Conservation (phyloP, 1,140 invertebrate species). For the Polypedilum vanderplanki region DNA sequence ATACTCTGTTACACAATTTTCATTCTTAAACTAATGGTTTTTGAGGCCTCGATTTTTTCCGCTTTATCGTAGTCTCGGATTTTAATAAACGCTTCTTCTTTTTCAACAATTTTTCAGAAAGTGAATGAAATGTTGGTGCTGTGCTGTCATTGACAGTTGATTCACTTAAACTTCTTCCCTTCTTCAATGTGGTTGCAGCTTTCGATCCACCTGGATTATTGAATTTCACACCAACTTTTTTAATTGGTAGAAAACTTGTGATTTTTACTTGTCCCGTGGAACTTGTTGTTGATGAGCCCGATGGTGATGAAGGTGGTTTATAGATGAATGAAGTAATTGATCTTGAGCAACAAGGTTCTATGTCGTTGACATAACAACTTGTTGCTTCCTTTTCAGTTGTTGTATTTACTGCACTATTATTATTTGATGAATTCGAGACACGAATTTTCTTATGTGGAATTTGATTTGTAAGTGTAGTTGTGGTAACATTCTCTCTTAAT, state of each 20-base stretch:
- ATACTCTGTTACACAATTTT: not conserved
- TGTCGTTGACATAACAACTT: not conserved
- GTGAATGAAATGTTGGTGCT: not conserved
- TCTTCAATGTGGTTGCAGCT: not conserved
- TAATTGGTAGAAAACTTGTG: not conserved
- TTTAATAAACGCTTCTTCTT: slow-evolving; percentile 1
- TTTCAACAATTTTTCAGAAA: not conserved
- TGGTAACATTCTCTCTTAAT: not conserved
- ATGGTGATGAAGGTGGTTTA: not conserved
- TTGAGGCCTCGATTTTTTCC: not conserved
- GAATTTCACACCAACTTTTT: not conserved
- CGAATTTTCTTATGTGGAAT: slow-evolving; percentile 2
- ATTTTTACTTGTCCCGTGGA: slow-evolving; percentile 15
- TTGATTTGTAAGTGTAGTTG: not conserved
- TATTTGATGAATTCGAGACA: not conserved
- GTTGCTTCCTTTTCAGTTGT: not conserved
- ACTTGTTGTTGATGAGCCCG: slow-evolving; percentile 1
- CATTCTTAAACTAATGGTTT: not conserved
- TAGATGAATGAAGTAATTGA: not conserved
- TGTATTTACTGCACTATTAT: not conserved
- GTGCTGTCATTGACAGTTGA: not conserved
- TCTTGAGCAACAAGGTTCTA: not conserved
- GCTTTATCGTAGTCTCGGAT: not conserved
- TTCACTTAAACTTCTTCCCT: not conserved
- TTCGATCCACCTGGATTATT: not conserved